phyloP scores from a whole-genome alignment of 2,113 vertebrate genomes.

The Lampris incognitus region DNA sequence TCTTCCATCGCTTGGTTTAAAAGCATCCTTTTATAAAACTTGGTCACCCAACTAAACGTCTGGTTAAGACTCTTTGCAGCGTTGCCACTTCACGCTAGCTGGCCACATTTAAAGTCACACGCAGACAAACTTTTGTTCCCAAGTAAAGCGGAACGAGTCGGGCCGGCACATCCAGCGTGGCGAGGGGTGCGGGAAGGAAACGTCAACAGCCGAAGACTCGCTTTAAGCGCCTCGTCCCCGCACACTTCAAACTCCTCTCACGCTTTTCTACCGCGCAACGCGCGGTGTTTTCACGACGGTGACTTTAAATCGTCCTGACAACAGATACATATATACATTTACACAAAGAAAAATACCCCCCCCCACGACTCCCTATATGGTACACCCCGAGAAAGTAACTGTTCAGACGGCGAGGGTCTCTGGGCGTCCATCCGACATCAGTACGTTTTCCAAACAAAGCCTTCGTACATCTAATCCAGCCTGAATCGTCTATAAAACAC shows the following conservation, averaged over 20 bases:
- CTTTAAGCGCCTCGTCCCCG: not conserved
- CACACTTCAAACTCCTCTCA: too few species aligned
- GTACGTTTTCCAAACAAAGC: too few species aligned
- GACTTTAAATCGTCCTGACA: too few species aligned
- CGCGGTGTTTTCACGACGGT: too few species aligned
- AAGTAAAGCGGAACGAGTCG: constrained; percentile 46
- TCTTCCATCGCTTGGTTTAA: constrained; percentile 42
- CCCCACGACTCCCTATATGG: constrained; percentile 71
- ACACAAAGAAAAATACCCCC: constrained; percentile 3
- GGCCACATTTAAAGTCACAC: constrained; percentile 12
- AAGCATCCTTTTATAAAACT: constrained; percentile 24
- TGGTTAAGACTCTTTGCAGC: not conserved
- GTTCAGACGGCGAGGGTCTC: constrained; percentile 36
- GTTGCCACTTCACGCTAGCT: not conserved
- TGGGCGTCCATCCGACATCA: not conserved
- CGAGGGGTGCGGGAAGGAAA: not conserved
- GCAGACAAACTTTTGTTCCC: constrained; percentile 48
- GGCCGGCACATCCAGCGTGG: not conserved
- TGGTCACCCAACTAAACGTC: not conserved
- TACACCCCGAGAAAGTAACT: constrained; percentile 74
- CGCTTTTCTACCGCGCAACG: too few species aligned
- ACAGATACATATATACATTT: too few species aligned
- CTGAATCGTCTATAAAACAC: fast-evolving
- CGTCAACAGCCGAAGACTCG: not conserved
- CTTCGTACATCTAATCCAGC: too few species aligned